Evolutionary conservation across 2,888 invertebrate species (phyloP).

Genomic region (Aleiodes alternator): DNA sequence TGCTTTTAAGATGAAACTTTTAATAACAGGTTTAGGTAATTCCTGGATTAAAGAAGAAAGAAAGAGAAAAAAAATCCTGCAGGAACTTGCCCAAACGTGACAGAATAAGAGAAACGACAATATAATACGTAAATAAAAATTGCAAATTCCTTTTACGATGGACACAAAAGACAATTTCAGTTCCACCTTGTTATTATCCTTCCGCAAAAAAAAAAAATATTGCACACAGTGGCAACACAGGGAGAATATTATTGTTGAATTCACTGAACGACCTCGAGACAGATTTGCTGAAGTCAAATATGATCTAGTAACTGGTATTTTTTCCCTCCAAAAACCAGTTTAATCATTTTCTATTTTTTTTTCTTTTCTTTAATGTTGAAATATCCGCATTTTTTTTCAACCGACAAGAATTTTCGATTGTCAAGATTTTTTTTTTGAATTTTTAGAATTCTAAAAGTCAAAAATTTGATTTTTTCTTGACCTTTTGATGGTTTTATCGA

Average conservation of each 20-base stretch:
- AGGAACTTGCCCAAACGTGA: constrained; percentile 25
- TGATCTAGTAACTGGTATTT: background rate
- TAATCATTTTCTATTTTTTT: background rate
- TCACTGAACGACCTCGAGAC: constrained; percentile 29
- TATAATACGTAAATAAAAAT: constrained; percentile 31
- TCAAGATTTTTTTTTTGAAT: no score
- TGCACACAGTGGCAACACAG: constrained; percentile 22
- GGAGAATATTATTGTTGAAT: constrained; percentile 10
- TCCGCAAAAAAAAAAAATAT: constrained; percentile 19
- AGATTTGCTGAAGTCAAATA: constrained; percentile 5
- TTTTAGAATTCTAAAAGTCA: no score
- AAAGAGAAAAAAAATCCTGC: constrained; percentile 12
- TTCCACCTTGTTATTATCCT: constrained; percentile 46
- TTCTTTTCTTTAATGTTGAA: background rate
- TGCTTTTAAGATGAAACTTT: constrained; percentile 14
- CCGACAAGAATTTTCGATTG: no score
- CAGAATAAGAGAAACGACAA: constrained; percentile 22
- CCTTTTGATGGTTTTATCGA: no score
- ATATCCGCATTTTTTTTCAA: background rate
- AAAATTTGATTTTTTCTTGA: no score
- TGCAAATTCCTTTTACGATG: constrained; percentile 43
- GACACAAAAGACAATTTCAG: constrained; percentile 46
- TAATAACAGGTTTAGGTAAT: constrained; percentile 18
- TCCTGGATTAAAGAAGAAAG: background rate
- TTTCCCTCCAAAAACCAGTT: background rate